These are phyloP conservation scores for Agrotis exclamationis DNA, from an alignment of 2,888 invertebrate species.

Conservation along the genomic window DNA sequence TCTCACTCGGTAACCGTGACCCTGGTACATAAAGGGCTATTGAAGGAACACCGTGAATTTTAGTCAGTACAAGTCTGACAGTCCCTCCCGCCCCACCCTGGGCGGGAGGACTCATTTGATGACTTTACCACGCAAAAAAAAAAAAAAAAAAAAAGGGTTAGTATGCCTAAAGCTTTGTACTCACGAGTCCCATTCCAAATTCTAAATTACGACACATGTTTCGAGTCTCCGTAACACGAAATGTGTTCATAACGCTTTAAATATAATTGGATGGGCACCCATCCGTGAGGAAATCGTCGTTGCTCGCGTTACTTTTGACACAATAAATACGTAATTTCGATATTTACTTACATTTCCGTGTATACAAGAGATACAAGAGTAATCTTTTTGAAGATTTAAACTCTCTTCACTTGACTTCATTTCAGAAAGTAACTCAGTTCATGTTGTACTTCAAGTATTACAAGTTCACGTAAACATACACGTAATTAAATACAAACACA, in stretches of 20 bases:
- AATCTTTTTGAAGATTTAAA: background rate
- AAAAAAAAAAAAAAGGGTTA: too few species aligned
- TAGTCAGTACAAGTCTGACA: too few species aligned
- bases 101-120: too few species aligned
- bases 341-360: constrained; percentile 24
- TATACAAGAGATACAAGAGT: background rate
- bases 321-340: constrained; percentile 44
- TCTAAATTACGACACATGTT: constrained; percentile 55
- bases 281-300: constrained; percentile 31
- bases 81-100: too few species aligned
- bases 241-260: constrained; percentile 57
- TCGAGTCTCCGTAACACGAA: constrained; percentile 35
- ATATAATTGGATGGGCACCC: constrained; percentile 51
- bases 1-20: too few species aligned
- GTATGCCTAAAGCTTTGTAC: constrained; percentile 41
- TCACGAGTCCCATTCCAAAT: constrained; percentile 43
- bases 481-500: too few species aligned
- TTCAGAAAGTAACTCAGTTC: background rate
- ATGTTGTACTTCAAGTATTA: background rate
- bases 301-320: constrained; percentile 44
- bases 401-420: background rate
- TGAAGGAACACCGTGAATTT: too few species aligned
- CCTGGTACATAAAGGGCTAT: too few species aligned
- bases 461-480: too few species aligned
- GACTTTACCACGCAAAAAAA: too few species aligned